Conservation (phyloP, 2,797 vertebrate genomes). For the Alexandromys oeconomus region DNA sequence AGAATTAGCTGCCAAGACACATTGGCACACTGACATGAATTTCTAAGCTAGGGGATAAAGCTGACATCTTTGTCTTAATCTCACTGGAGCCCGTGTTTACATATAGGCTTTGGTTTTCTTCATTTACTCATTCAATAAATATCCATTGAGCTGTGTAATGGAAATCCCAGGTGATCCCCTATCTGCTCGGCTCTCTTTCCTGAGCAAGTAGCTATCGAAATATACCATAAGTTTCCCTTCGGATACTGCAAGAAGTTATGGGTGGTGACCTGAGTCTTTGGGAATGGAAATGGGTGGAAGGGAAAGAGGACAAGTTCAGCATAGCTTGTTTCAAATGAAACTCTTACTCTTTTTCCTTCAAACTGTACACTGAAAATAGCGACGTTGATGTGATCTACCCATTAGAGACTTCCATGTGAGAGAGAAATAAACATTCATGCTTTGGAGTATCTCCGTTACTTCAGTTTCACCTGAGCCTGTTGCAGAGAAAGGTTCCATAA, state of each 20-base stretch:
- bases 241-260: background rate
- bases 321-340: conserved; percentile 2
- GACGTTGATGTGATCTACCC: background rate
- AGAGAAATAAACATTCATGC: background rate
- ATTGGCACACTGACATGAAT: background rate
- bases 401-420: background rate
- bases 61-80: conserved; percentile 54
- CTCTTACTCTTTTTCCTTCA: background rate
- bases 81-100: background rate
- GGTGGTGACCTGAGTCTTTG: background rate
- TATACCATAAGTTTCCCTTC: background rate
- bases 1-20: conserved; percentile 71
- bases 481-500: background rate
- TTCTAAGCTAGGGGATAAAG: conserved; percentile 64
- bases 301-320: background rate
- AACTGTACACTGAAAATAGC: background rate
- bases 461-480: background rate
- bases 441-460: background rate
- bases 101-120: conserved; percentile 54
- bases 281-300: background rate
- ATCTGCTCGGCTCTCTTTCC: conserved; percentile 3
- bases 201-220: conserved; percentile 16
- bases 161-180: background rate
- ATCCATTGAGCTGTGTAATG: background rate
- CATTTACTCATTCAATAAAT: conserved; percentile 50